Conservation (phyloP, 2,888 invertebrate genomes). For the Drosophila trichaetosa region DNA sequence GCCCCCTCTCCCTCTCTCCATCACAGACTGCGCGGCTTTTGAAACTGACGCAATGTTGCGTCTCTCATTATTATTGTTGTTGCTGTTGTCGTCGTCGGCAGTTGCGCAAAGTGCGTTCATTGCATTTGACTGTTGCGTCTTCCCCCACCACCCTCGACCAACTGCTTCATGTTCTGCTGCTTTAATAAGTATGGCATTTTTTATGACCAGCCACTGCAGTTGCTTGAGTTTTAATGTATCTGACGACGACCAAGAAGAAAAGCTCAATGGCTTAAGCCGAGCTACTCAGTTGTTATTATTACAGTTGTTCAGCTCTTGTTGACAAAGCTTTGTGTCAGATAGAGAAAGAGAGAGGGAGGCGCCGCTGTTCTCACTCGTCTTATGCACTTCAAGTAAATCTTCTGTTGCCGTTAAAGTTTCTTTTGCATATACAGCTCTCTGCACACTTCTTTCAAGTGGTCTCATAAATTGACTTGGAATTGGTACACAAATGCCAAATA, state of each 20-base stretch:
- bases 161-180: constrained; percentile 31
- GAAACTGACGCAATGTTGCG: constrained; percentile 63
- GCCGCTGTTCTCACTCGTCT: neutral
- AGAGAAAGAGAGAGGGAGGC: neutral
- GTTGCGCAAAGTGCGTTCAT: constrained; percentile 72
- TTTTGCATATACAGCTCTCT: constrained; percentile 6
- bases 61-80: constrained; percentile 8
- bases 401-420: neutral
- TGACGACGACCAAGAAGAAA: constrained; percentile 60
- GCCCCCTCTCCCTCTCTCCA: constrained; percentile 22
- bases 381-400: constrained; percentile 36
- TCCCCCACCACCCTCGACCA: neutral
- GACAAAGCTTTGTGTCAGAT: constrained; percentile 3
- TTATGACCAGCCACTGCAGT: constrained; percentile 72
- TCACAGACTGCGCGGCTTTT: constrained; percentile 55
- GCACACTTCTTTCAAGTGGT: constrained; percentile 26
- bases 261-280: constrained; percentile 26
- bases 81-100: constrained; percentile 49
- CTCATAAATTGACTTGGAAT: constrained; percentile 7
- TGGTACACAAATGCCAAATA: constrained; percentile 33
- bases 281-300: constrained; percentile 48
- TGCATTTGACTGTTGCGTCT: constrained; percentile 33
- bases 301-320: constrained; percentile 46
- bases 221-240: constrained; percentile 68
- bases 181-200: constrained; percentile 60